Percentiles rank a stretch among this genome's conserved stretches.
Conservation (phyloP, 2,113 vertebrate species). For the Petrocephalus microphthalmus region DNA sequence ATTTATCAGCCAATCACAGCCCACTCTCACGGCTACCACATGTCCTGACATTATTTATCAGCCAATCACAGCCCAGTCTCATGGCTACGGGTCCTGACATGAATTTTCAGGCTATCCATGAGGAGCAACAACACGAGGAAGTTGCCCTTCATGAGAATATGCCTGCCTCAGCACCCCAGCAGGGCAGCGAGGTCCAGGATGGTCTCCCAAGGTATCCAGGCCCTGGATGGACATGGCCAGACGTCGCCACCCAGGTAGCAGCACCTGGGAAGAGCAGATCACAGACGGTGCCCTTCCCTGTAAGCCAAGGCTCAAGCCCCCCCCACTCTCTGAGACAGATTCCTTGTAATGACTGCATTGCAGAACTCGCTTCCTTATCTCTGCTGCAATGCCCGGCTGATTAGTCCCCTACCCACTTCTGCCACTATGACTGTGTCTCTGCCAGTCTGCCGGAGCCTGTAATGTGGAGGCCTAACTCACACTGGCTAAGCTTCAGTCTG, state of each 20-base stretch:
- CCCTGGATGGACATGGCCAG: too few species aligned
- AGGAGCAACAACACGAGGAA: background rate
- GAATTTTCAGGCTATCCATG: background rate
- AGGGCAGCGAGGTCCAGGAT: background rate
- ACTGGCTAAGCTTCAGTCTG: background rate
- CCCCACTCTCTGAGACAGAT: background rate
- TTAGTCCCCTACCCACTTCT: background rate
- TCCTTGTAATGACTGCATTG: background rate
- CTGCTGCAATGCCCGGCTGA: background rate
- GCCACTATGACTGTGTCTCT: background rate
- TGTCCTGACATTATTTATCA: too few species aligned
- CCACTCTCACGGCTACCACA: background rate
- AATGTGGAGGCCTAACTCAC: background rate
- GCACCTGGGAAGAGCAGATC: background rate
- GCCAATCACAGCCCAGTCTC: background rate
- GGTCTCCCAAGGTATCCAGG: background rate
- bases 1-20: too few species aligned
- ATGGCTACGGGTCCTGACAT: background rate
- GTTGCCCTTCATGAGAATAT: background rate
- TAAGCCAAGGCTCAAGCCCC: background rate
- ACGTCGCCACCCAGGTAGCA: background rate
- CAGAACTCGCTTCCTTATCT: background rate
- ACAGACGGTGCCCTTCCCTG: background rate
- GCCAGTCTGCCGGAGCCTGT: background rate
- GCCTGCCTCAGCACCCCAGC: background rate